Evolutionary conservation across 2,888 invertebrate species (phyloP).

Genomic region (Panzeria rudis): DNA sequence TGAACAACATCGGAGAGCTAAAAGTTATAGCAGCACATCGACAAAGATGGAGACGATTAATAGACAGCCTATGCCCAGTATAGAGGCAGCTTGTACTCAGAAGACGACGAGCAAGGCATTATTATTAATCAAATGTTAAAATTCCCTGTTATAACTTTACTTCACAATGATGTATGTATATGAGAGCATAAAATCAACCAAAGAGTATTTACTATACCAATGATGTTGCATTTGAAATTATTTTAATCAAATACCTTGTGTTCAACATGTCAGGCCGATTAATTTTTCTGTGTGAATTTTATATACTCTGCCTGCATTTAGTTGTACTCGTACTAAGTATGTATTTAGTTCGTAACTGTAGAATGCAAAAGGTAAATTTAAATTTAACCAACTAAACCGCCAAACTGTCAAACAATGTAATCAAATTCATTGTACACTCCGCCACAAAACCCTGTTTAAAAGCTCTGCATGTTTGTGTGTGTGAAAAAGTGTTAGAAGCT

Average conservation of each 20-base stretch:
- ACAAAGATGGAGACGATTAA: too few species aligned
- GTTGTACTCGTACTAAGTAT: neutral
- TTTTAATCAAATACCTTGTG: conserved; percentile 42
- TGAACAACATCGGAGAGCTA: too few species aligned
- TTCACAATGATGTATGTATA: too few species aligned
- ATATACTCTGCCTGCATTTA: neutral
- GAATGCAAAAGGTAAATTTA: conserved; percentile 26
- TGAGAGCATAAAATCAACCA: neutral
- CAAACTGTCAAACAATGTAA: conserved; percentile 48
- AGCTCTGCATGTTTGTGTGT: neutral
- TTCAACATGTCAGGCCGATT: conserved; percentile 9
- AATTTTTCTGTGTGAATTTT: conserved; percentile 13
- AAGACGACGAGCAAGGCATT: too few species aligned
- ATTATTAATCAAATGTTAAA: too few species aligned
- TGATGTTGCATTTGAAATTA: conserved; percentile 30
- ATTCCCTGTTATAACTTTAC: neutral
- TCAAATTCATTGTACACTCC: conserved; percentile 1
- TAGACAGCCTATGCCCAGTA: too few species aligned
- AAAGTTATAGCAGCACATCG: too few species aligned
- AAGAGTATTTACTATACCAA: neutral
- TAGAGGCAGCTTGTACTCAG: too few species aligned
- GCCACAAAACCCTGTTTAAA: neutral
- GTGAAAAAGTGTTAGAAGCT: neutral
- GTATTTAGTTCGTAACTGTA: too few species aligned
- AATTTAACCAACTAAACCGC: conserved; percentile 34